Base-by-base conservation (phyloP, 2,888 invertebrate species). In the Ceraclea dissimilis region DNA sequence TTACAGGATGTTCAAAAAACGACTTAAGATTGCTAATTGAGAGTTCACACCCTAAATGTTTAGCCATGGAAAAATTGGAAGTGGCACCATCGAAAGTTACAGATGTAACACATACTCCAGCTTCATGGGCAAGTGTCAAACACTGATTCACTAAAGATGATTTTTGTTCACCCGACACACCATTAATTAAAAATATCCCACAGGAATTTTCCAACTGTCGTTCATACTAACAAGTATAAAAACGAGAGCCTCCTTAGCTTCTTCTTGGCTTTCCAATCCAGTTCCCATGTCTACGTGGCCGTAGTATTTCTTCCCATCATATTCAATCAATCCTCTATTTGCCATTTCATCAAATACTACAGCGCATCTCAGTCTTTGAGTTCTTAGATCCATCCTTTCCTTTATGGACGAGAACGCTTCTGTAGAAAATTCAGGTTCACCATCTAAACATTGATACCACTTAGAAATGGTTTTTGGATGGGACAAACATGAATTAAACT, bases 341-440 rank as follows among this genome's bases (percentile, higher is more conserved):
- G 64, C 52, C 63, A 67, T 66, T 62, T 66, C 65, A 55, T 66
- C 63, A 18, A 63, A 54, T 20, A 65, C 54, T 13, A 66, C 51
- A 20, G 57, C 46, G 50, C 64, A n/a, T 52, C 62, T 20, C 18
- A 64, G 48, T 47, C 52, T 58, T 31, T 63, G 49, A 20, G 57
- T 58, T n/a, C n/a, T n/a, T n/a, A n/a, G n/a, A n/a, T n/a, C n/a
- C 6, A 31, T 49, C 31, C 63, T 62, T 20, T 22, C 18, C 51
- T 63, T 59, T 49, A 66, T 58, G n/a, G 59, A 22, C 2, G 51
- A 13, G 53, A 67, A 64, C 13, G 64, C 60, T 62, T 65, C 64
- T 16, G 56, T 52, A 13, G 64, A 64, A 48, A 68, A 65, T 1
- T 67, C 67, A 13, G 66, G 66, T 19, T 62, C 57, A 0, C 63